Conservation (phyloP, 2,888 invertebrate genomes). For the Cremastinae sp. region DNA sequence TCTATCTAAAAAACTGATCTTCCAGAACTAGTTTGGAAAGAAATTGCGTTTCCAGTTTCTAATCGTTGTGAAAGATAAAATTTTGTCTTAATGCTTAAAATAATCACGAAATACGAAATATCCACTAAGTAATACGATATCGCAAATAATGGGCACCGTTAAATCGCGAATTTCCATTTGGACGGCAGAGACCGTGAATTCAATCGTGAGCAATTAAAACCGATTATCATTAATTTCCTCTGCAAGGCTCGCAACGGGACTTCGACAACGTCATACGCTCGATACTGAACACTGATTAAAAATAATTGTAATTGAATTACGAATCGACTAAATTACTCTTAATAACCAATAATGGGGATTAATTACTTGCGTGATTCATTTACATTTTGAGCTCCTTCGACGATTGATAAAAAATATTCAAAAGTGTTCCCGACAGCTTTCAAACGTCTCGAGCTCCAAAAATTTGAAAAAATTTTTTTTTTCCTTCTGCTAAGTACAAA, state of each 20-base stretch:
- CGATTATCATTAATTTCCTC: background rate
- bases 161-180: background rate
- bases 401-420: background rate
- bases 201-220: background rate
- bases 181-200: slow-evolving; percentile 1
- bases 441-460: background rate
- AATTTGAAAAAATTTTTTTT: background rate
- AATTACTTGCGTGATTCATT: slow-evolving; percentile 6
- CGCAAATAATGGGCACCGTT: background rate
- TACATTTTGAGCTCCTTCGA: background rate
- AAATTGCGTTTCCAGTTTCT: too few relatives aligned
- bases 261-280: background rate
- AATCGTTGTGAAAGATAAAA: slow-evolving; percentile 16
- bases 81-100: background rate
- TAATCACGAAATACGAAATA: slow-evolving; percentile 32
- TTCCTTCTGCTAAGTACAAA: background rate
- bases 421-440: background rate
- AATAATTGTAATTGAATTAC: background rate
- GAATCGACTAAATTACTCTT: slow-evolving; percentile 1
- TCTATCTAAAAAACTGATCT: slow-evolving; percentile 27
- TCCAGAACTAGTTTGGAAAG: background rate
- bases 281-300: background rate
- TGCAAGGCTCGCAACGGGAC: too few relatives aligned
- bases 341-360: slow-evolving; percentile 5
- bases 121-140: background rate